These are phyloP conservation scores for Colinus virginianus DNA, from an alignment of 2,113 vertebrate genomes.

Conservation along the genomic window DNA sequence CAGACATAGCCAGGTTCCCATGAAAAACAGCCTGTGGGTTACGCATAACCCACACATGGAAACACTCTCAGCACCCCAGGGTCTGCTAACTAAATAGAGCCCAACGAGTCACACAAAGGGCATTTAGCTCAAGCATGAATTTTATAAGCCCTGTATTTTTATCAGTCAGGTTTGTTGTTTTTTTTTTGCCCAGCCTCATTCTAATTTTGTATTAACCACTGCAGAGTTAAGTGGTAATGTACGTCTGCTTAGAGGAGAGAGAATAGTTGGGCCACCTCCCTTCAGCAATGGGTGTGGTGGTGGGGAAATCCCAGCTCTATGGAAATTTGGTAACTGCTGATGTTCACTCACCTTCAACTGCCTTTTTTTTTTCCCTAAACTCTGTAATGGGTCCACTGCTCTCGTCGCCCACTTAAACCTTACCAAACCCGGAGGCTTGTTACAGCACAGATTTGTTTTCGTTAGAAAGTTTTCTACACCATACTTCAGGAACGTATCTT, in stretches of 20 bases:
- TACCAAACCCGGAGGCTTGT: background rate
- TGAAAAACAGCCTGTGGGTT: accelerated
- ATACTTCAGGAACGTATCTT: background rate
- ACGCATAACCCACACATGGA: accelerated
- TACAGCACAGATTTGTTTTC: background rate
- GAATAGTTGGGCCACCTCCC: background rate
- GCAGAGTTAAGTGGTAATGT: background rate
- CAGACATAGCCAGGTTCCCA: background rate
- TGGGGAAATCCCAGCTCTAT: slow-evolving; percentile 65
- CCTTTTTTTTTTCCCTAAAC: too few species aligned
- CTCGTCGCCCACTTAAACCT: background rate
- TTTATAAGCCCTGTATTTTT: accelerated
- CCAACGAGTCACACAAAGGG: background rate
- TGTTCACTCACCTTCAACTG: slow-evolving; percentile 61
- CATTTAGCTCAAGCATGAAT: background rate
- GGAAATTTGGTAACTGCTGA: slow-evolving; percentile 56
- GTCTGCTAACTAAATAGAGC: background rate
- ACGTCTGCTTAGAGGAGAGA: background rate
- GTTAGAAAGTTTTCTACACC: background rate
- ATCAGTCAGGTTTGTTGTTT: background rate
- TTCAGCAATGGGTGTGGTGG: background rate
- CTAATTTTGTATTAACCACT: background rate
- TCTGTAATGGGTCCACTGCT: background rate
- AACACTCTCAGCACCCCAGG: background rate
- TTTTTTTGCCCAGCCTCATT: background rate